Evolutionary conservation across 2,113 vertebrate species (phyloP).

Genomic region (Eclectus roratus): DNA sequence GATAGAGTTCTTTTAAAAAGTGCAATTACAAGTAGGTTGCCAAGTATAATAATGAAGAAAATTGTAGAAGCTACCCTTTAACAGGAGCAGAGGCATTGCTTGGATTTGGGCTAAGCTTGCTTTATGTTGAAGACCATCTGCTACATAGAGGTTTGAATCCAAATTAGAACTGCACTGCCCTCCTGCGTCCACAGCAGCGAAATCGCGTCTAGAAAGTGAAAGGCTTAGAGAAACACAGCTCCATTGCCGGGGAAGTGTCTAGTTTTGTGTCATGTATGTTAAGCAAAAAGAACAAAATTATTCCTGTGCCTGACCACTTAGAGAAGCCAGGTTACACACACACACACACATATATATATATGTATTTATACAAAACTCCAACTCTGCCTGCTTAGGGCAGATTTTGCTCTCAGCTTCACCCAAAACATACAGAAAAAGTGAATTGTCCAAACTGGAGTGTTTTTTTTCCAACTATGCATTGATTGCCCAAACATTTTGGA

Average conservation of each 20-base stretch:
- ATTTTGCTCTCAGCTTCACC: not conserved
- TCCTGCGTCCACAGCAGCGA: constrained; percentile 18
- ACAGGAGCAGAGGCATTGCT: not conserved
- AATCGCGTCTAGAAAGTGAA: not conserved
- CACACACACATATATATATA: too few species aligned
- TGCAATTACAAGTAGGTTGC: not conserved
- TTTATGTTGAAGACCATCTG: not conserved
- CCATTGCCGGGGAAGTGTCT: accelerated
- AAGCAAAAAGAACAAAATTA: not conserved
- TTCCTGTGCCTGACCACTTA: not conserved
- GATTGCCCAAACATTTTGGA: not conserved
- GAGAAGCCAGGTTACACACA: not conserved
- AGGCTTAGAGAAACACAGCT: accelerated
- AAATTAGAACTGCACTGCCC: constrained; percentile 65
- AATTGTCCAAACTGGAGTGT: not conserved
- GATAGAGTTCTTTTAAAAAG: not conserved
- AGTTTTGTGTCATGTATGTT: not conserved
- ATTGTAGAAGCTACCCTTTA: not conserved
- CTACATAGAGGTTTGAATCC: not conserved
- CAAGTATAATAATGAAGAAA: not conserved
- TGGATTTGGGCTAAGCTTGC: not conserved
- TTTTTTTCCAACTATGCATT: not conserved
- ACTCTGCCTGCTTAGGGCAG: not conserved
- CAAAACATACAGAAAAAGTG: not conserved
- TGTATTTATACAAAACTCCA: not conserved